phyloP scores from a whole-genome alignment of 2,113 vertebrate genomes.

The Chloroceryle aenea region DNA sequence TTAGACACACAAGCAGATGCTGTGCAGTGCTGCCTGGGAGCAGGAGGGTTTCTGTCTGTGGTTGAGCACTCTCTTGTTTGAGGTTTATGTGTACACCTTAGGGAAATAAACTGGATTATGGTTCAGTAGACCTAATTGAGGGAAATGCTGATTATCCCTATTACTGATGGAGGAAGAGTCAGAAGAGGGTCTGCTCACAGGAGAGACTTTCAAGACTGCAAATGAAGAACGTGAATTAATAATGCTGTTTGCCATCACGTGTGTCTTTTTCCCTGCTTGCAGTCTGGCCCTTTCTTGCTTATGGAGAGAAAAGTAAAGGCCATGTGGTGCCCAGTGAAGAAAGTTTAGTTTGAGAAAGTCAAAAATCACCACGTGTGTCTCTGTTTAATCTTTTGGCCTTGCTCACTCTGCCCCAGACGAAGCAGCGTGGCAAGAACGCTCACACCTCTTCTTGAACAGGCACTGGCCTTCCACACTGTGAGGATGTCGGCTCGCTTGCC shows the following conservation, averaged over 20 bases:
- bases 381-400: not conserved
- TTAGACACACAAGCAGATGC: not conserved
- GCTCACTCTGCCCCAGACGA: not conserved
- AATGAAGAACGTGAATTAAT: not conserved
- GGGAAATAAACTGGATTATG: not conserved
- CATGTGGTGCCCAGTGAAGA: not conserved
- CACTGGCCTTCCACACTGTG: fast-evolving
- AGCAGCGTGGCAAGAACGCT: not conserved
- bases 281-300: not conserved
- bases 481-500: not conserved
- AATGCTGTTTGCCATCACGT: not conserved
- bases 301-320: not conserved
- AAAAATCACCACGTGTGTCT: fast-evolving
- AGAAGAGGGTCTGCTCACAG: not conserved
- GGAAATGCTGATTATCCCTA: not conserved
- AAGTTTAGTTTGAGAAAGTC: not conserved
- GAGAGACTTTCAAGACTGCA: not conserved
- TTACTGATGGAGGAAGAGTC: not conserved
- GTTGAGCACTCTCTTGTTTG: not conserved
- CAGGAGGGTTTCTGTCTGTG: not conserved
- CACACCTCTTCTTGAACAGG: not conserved
- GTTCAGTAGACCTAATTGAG: not conserved
- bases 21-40: too few species aligned
- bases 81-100: not conserved
- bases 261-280: not conserved